Base-by-base conservation (phyloP, 2,113 vertebrate species). In the Platichthys stellatus region DNA sequence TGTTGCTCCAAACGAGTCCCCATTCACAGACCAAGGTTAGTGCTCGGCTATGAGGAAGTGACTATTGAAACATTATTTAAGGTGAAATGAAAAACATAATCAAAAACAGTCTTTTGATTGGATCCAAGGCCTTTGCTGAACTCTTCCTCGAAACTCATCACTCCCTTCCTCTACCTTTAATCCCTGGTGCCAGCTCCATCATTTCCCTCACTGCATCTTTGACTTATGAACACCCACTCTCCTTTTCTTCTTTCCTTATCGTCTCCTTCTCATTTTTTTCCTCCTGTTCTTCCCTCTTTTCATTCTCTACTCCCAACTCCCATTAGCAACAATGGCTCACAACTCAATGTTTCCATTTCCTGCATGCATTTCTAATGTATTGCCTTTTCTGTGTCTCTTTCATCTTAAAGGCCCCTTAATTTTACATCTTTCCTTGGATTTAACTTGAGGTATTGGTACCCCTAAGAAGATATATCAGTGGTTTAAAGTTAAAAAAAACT, bases 81-180 rank as follows among this genome's bases (percentile, higher is more conserved):
- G 76, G 64, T 83, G 78, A 80, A 89, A 86, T 86, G 69, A 81
- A 88, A 88, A 91, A 82, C 81, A 76, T 62, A 87, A 86, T 83
- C 72, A 85, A 81, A 89, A 85, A 84, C 67, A 74, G 71, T 57
- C 28, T 76, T 87, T 79, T 89, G 84, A 93, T 91, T 89, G 80
- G 71, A 86, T 89, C 81, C 72, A 66, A 74, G 82, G 82, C 88
- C 89, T 91, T 85, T 86, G 61, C 74, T 92, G 90, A 92, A 89
- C 89, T 74, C 78, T 83, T 88, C 68, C 78, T 87, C 80, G 78
- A 81, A 90, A 88, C 81, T 89, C 86, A 88, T 92, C 81, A 84
- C 73, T 86, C 63, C 51, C 71, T 53, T 76, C 82, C 71, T 76
- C 62, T 89, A 88, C 89, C 85, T 89, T 89, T 91, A 81, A 85